A percentile compares a stretch with the other conserved stretches of the same genome.
These are phyloP conservation scores for Hippocampus kuda DNA, from an alignment of 2,797 vertebrate species.

Conservation along the genomic window DNA sequence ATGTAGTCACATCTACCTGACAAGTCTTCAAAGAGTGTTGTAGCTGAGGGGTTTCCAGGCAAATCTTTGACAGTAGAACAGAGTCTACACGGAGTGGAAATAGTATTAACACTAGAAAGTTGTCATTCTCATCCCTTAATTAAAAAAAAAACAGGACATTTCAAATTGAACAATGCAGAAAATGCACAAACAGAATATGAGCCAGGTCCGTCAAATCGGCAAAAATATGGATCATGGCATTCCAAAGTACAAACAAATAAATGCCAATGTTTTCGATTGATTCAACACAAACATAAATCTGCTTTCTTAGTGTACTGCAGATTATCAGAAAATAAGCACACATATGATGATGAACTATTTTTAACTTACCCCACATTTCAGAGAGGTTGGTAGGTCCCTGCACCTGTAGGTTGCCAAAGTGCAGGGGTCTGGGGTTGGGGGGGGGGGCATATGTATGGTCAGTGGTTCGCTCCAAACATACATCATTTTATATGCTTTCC, in stretches of 20 bases:
- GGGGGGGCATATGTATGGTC: too few relatives aligned
- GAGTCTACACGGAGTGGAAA: conserved; percentile 40
- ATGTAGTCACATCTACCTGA: conserved; percentile 13
- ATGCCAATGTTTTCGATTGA: too few relatives aligned
- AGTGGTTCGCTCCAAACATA: background rate
- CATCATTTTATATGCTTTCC: too few relatives aligned
- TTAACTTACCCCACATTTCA: conserved; percentile 70
- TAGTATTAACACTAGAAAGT: background rate
- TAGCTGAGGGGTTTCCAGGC: conserved; percentile 46
- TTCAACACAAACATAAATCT: too few relatives aligned
- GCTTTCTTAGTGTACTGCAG: too few relatives aligned
- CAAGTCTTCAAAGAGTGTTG: conserved; percentile 18
- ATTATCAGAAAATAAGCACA: too few relatives aligned
- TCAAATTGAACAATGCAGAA: too few relatives aligned
- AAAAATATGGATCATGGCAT: too few relatives aligned
- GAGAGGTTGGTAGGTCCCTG: conserved; percentile 54
- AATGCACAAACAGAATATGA: too few relatives aligned
- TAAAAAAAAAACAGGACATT: background rate
- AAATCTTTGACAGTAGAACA: conserved; percentile 64
- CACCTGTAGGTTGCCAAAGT: conserved; percentile 61
- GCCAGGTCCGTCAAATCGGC: too few relatives aligned
- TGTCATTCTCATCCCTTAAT: background rate
- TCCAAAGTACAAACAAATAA: too few relatives aligned
- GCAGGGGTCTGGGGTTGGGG: conserved; percentile 55
- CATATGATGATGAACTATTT: background rate